Conservation (phyloP, 64 coral and sea anemone species). For the Montipora capricornis region DNA sequence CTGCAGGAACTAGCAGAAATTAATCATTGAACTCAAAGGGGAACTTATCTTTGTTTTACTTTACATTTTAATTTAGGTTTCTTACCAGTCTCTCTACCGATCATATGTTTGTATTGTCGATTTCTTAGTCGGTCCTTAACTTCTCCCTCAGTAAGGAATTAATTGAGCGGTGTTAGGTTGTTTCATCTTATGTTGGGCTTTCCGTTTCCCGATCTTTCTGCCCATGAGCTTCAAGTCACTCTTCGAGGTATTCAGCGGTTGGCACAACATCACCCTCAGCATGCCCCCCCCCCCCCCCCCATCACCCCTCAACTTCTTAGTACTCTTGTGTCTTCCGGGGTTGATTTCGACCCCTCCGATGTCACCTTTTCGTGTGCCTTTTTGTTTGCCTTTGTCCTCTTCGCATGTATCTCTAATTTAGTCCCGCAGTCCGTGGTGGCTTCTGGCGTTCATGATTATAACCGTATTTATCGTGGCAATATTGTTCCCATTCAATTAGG, state of each 20-base stretch:
- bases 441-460: too few relatives aligned
- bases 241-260: not conserved
- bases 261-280: too few relatives aligned
- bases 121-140: constrained; percentile 14
- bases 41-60: constrained; percentile 3
- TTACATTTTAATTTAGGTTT: constrained; percentile 19
- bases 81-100: not conserved
- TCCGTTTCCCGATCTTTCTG: constrained; percentile 9
- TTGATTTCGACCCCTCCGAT: too few relatives aligned
- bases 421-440: too few relatives aligned
- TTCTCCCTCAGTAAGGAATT: not conserved
- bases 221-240: not conserved
- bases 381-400: too few relatives aligned
- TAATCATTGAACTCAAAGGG: constrained; percentile 3
- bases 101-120: constrained; percentile 27
- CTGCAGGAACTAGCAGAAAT: not conserved
- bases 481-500: constrained; percentile 11
- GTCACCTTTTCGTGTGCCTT: too few relatives aligned
- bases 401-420: too few relatives aligned
- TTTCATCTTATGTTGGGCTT: constrained; percentile 5
- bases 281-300: too few relatives aligned
- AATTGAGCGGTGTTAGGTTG: not conserved
- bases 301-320: too few relatives aligned
- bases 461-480: not conserved
- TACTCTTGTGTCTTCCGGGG: too few relatives aligned